Evolutionary conservation across 2,797 vertebrate genomes (phyloP).

Genomic region (Cebuella pygmaea): DNA sequence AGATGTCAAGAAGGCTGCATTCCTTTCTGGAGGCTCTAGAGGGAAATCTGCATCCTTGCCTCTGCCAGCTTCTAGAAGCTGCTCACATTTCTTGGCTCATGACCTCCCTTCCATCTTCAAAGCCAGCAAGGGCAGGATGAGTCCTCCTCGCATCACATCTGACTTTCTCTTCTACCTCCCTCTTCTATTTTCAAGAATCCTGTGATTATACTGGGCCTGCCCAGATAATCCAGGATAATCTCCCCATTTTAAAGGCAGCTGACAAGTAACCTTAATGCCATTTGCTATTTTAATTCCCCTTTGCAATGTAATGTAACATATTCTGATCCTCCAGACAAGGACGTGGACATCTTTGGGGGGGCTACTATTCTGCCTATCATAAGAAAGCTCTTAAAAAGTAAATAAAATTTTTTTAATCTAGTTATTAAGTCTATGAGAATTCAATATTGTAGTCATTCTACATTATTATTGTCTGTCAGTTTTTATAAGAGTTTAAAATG

Average conservation of each 20-base stretch:
- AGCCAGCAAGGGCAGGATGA: not conserved
- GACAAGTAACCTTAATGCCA: not conserved
- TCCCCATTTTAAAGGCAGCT: not conserved
- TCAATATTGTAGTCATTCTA: not conserved
- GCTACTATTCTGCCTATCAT: not conserved
- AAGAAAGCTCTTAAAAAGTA: slow-evolving; percentile 5
- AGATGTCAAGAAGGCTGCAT: not conserved
- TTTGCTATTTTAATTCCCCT: not conserved
- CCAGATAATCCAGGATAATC: not conserved
- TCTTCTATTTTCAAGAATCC: not conserved
- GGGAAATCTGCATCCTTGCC: too few relatives aligned
- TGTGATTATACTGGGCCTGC: not conserved
- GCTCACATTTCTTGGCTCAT: not conserved
- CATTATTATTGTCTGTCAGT: not conserved
- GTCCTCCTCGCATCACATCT: not conserved
- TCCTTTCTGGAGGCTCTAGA: not conserved
- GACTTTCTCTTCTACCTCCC: not conserved
- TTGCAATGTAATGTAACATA: not conserved
- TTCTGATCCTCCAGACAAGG: not conserved
- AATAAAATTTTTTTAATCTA: not conserved
- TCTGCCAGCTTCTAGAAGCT: not conserved
- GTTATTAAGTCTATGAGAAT: not conserved
- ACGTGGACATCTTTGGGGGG: not conserved
- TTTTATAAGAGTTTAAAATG: not conserved
- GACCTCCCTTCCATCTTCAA: not conserved